Conservation (phyloP, 2,113 vertebrate genomes). For the Eleginops maclovinus region DNA sequence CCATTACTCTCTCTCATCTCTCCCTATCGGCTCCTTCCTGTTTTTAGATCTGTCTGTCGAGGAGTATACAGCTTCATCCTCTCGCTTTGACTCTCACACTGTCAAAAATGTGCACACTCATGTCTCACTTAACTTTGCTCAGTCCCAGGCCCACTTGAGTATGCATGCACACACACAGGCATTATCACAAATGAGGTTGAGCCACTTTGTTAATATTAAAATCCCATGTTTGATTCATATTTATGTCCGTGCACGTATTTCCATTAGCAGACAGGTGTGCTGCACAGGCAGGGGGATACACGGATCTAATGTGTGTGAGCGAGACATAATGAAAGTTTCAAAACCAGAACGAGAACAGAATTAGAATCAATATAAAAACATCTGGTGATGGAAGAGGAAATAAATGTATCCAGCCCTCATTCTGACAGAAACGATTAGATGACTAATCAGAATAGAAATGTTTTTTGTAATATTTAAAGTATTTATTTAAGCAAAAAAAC, state of each 20-base stretch:
- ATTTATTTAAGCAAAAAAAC: too few relatives aligned
- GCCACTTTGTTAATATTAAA: conserved; percentile 16
- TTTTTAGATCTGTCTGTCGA: conserved; percentile 35
- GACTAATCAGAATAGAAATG: too few relatives aligned
- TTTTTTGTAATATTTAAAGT: too few relatives aligned
- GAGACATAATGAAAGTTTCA: background rate
- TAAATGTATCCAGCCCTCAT: background rate
- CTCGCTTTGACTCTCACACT: conserved; percentile 5
- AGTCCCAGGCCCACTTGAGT: background rate
- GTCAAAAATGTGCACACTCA: conserved; percentile 34
- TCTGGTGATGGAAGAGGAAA: background rate
- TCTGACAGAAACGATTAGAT: background rate
- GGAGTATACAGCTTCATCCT: conserved; percentile 23
- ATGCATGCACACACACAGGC: background rate
- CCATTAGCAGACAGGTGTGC: background rate
- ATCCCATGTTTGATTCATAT: background rate
- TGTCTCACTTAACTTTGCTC: conserved; percentile 28
- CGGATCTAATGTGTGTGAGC: background rate
- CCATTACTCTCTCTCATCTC: conserved; percentile 55
- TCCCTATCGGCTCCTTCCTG: conserved; percentile 63
- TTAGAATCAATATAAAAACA: background rate
- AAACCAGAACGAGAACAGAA: background rate
- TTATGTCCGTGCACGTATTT: background rate
- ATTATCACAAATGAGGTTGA: conserved; percentile 3
- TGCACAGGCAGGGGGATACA: background rate